These are phyloP conservation scores for Gymnosoma rotundatum DNA, from an alignment of 2,888 invertebrate genomes.

Conservation along the genomic window DNA sequence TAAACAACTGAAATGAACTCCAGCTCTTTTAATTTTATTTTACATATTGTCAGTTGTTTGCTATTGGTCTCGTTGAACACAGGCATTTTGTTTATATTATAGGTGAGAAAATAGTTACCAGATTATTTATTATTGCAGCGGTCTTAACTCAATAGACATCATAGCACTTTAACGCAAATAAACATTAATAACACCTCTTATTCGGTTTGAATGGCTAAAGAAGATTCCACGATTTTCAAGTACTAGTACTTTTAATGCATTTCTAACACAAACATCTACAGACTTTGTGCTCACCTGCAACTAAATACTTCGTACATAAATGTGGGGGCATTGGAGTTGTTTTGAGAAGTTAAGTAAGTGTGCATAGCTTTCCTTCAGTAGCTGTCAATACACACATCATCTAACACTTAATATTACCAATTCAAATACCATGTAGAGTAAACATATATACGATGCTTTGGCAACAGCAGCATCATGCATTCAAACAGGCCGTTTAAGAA, in stretches of 20 bases:
- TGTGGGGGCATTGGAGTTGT: slow-evolving; percentile 1
- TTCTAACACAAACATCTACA: not conserved
- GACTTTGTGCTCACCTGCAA: not conserved
- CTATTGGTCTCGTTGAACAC: slow-evolving; percentile 21
- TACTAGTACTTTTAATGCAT: slow-evolving; percentile 16
- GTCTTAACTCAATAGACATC: slow-evolving; percentile 60
- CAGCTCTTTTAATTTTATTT: slow-evolving; percentile 49
- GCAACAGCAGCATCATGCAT: slow-evolving; percentile 22
- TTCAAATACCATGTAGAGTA: slow-evolving; percentile 60
- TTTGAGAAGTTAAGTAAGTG: slow-evolving; percentile 32
- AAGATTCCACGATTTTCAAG: slow-evolving; percentile 25
- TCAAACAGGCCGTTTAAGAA: slow-evolving; percentile 71
- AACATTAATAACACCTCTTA: slow-evolving; percentile 54
- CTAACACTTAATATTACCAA: slow-evolving; percentile 63
- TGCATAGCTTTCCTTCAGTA: slow-evolving; percentile 48
- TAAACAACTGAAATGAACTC: slow-evolving; percentile 60
- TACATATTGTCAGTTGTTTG: slow-evolving; percentile 46
- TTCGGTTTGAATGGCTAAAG: slow-evolving; percentile 38
- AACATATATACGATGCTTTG: slow-evolving; percentile 45
- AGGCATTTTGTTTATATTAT: slow-evolving; percentile 50
- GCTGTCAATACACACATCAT: slow-evolving; percentile 67
- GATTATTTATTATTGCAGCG: slow-evolving; percentile 64
- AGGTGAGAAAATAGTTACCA: slow-evolving; percentile 68
- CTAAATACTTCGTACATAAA: not conserved
- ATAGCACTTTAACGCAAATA: slow-evolving; percentile 59